Percentiles rank a stretch among this genome's conserved stretches.
Evolutionary conservation across 2,113 vertebrate genomes (phyloP).

Genomic region (Psilopogon haemacephalus): DNA sequence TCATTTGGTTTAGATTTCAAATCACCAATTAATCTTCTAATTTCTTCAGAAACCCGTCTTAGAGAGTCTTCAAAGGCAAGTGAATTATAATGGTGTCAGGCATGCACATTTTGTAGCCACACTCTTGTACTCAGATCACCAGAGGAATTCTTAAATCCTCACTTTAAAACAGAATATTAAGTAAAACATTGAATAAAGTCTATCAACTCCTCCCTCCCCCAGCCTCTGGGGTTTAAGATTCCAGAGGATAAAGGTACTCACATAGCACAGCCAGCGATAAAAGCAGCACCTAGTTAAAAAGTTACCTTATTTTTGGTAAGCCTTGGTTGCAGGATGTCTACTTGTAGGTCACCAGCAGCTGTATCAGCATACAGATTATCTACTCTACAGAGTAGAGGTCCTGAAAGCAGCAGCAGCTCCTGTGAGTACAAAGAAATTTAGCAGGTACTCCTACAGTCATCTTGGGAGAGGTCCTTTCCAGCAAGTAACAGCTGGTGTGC

Average conservation of each 20-base stretch:
- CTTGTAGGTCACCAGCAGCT: background rate
- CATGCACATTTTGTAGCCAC: background rate
- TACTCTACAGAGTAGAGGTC: background rate
- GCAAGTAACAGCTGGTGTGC: background rate
- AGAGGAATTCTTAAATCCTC: background rate
- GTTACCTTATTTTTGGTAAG: background rate
- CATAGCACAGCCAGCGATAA: background rate
- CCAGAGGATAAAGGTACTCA: background rate
- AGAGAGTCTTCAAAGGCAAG: background rate
- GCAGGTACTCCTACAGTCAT: background rate
- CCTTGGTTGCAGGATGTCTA: background rate
- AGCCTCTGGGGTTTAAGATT: background rate
- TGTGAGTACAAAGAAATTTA: background rate
- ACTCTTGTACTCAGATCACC: background rate
- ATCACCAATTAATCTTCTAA: background rate
- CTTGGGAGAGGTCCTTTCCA: background rate
- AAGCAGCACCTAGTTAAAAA: background rate
- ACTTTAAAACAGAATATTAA: background rate
- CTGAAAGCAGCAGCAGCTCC: background rate
- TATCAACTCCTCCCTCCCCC: background rate
- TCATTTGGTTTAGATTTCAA: background rate
- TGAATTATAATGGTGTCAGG: background rate
- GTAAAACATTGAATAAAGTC: background rate
- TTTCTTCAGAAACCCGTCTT: background rate
- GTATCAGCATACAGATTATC: background rate